Evolutionary conservation across 2,113 vertebrate genomes (phyloP), one percentile per base, ranked within the genome.

Genomic region (Felis chaus): DNA sequence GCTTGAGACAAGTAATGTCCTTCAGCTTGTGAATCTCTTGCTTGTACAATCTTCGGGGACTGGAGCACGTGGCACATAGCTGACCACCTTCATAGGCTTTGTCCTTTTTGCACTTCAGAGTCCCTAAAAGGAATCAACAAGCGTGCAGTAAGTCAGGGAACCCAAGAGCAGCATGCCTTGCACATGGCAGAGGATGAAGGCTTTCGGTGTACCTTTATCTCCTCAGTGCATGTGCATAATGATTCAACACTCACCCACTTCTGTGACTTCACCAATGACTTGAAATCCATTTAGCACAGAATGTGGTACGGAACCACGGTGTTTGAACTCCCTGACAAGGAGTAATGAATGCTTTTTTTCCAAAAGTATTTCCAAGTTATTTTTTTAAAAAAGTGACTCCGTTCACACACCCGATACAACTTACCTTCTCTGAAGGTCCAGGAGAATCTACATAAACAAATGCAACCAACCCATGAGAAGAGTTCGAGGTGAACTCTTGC

Each of bases 41-140:
- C 7, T 94, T 96, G 23, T 81, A 97, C 3, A 99, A 95, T 4
- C 98, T 97, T 79, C 95, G 97, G 1, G 99, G 99, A 45, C 98
- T 99, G 7, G 97, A 98, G 90, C 99, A 99, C 29, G 97, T 73
- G 0, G 99, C 97, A 73, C 99, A 99, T 48, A 99, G 80, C 96
- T 99, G 99, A 1, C 99, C 99, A 0, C 99, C 99, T 31, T 99
- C 98, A 15, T 99, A 99, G 1, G 98, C 97, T 94, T 97, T 99
- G 97, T 99, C 99, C 89, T 99, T 99, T 97, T 99, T 99, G 96
- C 99, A 99, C 96, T 99, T 99, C 29, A 99, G 89, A 6, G 99
- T 97, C 61, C 99, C 99, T 99, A 89, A 0, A 85, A 55, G 97
- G 53, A 93, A 55, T 23, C 3, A 25, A 39, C 7, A n/a, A 4